phyloP scores from a whole-genome alignment of 2,113 vertebrate species.

The Echinops telfairi region DNA sequence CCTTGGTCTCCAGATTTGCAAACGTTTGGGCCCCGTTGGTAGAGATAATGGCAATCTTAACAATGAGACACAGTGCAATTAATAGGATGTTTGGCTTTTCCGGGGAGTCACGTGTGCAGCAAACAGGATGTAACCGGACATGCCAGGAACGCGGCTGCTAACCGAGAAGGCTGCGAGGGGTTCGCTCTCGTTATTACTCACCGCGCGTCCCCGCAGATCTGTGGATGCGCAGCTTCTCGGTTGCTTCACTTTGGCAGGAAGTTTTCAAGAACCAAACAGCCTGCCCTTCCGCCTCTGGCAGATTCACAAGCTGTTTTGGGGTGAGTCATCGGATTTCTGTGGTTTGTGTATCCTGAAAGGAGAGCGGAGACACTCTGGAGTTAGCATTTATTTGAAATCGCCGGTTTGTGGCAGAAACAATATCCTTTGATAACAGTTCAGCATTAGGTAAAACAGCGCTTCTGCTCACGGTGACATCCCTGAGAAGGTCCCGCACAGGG shows the following conservation, averaged over 20 bases:
- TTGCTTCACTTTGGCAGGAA: slow-evolving; percentile 89
- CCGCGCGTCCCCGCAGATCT: slow-evolving; percentile 82
- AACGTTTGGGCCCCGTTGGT: slow-evolving; percentile 28
- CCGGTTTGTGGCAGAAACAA: slow-evolving; percentile 64
- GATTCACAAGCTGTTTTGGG: slow-evolving; percentile 85
- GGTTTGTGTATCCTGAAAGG: slow-evolving; percentile 90
- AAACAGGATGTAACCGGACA: slow-evolving; percentile 85
- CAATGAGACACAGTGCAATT: slow-evolving; percentile 72
- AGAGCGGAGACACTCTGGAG: slow-evolving; percentile 81
- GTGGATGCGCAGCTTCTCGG: slow-evolving; percentile 82
- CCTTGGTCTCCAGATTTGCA: slow-evolving; percentile 56
- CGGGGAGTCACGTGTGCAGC: slow-evolving; percentile 64
- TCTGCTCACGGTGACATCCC: not conserved
- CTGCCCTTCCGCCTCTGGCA: slow-evolving; percentile 87
- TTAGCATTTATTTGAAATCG: slow-evolving; percentile 82
- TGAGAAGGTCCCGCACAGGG: not conserved
- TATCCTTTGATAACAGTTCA: slow-evolving; percentile 79
- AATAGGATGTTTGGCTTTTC: slow-evolving; percentile 70
- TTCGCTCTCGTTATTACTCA: slow-evolving; percentile 85
- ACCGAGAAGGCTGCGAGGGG: slow-evolving; percentile 78
- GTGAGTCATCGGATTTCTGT: slow-evolving; percentile 91
- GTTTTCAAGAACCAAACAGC: slow-evolving; percentile 86
- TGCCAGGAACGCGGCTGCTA: slow-evolving; percentile 80
- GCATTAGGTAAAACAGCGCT: slow-evolving; percentile 73
- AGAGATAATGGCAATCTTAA: slow-evolving; percentile 50